phyloP scores from a whole-genome alignment of 35 echinoderm and acorn worm genomes.

The Apostichopus californicus region DNA sequence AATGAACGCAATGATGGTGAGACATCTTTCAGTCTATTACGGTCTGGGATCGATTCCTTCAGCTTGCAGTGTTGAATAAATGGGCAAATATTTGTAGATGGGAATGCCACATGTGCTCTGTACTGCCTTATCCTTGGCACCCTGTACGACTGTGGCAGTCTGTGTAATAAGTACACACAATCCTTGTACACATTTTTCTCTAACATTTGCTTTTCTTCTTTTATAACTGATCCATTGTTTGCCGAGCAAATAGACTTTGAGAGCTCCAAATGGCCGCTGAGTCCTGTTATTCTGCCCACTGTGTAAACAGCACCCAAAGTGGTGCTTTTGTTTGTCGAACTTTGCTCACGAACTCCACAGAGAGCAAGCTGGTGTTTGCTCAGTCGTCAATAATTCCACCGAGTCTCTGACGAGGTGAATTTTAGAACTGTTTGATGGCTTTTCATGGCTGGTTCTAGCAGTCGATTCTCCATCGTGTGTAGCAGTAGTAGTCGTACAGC shows the following conservation, averaged over 20 bases:
- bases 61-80: conserved; percentile 57
- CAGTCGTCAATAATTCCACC: conserved; percentile 42
- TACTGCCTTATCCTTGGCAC: conserved; percentile 35
- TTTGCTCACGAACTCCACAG: conserved; percentile 43
- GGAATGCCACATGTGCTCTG: conserved; percentile 56
- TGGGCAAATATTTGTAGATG: conserved; percentile 59
- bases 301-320: conserved; percentile 48
- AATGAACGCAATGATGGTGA: conserved; percentile 42
- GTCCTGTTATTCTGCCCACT: conserved; percentile 60
- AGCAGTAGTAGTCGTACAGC: too few relatives aligned
- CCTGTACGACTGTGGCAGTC: conserved; percentile 23
- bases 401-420: conserved; percentile 23
- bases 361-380: conserved; percentile 59
- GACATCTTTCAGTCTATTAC: conserved; percentile 42
- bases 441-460: conserved; percentile 33
- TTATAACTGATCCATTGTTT: conserved; percentile 62
- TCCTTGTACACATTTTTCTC: conserved; percentile 52
- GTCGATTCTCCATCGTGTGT: not conserved
- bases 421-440: conserved; percentile 49
- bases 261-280: conserved; percentile 54
- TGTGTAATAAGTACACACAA: conserved; percentile 56
- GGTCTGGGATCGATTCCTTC: conserved; percentile 9
- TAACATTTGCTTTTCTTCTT: conserved; percentile 55
- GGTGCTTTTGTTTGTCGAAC: conserved; percentile 59
- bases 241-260: conserved; percentile 55